These are phyloP conservation scores for Mormyrus hasselquistii DNA, from an alignment of 2,797 vertebrate genomes.

Conservation along the genomic window DNA sequence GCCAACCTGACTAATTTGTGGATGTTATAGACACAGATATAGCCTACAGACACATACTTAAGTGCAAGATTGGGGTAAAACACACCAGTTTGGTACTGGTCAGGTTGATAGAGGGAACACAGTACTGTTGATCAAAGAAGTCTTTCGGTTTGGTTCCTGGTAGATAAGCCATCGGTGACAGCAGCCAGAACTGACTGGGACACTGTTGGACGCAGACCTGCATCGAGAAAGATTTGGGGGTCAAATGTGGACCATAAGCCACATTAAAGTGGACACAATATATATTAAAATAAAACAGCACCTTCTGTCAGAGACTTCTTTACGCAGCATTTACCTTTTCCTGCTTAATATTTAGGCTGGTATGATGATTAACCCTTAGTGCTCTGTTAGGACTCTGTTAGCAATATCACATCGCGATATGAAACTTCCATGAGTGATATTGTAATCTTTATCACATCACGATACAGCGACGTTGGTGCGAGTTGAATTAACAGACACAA, in stretches of 20 bases:
- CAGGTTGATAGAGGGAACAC: conserved; percentile 62
- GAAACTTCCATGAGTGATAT: background rate
- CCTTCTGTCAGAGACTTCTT: background rate
- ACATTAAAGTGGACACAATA: background rate
- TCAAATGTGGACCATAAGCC: background rate
- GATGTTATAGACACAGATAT: background rate
- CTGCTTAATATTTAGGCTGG: background rate
- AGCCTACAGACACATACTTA: background rate
- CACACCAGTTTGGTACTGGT: conserved; percentile 31
- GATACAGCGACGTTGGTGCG: too few species aligned
- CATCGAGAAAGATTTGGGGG: background rate
- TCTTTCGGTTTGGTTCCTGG: rapidly evolving
- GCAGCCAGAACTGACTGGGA: conserved; percentile 45
- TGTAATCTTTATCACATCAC: background rate
- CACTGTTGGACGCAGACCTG: conserved; percentile 76
- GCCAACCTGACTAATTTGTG: background rate
- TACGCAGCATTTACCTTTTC: background rate
- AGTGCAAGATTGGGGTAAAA: background rate
- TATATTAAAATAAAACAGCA: background rate
- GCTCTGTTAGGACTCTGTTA: background rate
- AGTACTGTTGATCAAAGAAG: conserved; percentile 48
- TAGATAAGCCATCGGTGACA: rapidly evolving
- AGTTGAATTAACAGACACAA: background rate
- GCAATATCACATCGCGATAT: background rate
- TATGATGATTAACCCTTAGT: background rate